A percentile compares a stretch with the other conserved stretches of the same genome.
Conservation (phyloP, 2,113 vertebrate genomes). For the Stercorarius parasiticus region DNA sequence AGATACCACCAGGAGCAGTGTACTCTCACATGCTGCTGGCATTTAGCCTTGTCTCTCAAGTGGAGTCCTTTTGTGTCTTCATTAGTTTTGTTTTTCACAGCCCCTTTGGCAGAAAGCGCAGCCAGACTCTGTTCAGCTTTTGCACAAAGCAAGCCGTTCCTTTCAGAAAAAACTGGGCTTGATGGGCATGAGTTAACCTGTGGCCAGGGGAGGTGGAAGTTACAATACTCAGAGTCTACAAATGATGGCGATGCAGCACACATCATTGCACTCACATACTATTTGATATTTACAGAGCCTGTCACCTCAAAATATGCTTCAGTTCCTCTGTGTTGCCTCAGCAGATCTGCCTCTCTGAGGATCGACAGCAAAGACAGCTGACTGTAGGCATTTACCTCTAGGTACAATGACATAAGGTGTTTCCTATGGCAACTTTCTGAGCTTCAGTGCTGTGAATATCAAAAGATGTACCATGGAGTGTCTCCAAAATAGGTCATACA, state of each 20-base stretch:
- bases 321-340: background rate
- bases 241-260: background rate
- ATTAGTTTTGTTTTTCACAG: background rate
- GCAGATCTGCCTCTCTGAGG: background rate
- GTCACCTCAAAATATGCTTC: background rate
- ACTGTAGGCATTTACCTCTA: background rate
- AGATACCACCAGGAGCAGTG: background rate
- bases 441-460: background rate
- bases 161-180: background rate
- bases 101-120: background rate
- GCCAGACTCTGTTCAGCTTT: background rate
- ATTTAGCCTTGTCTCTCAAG: background rate
- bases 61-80: background rate
- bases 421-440: background rate
- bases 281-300: background rate
- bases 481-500: background rate
- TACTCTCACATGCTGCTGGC: background rate
- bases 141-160: background rate
- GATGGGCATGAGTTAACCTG: background rate
- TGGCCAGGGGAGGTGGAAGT: fast-evolving
- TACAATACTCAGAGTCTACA: background rate
- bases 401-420: background rate
- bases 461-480: background rate
- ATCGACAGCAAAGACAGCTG: background rate
- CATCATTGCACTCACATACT: background rate